These are phyloP conservation scores for Simalia tracyae DNA, from an alignment of 2,797 vertebrate species.

Conservation along the genomic window DNA sequence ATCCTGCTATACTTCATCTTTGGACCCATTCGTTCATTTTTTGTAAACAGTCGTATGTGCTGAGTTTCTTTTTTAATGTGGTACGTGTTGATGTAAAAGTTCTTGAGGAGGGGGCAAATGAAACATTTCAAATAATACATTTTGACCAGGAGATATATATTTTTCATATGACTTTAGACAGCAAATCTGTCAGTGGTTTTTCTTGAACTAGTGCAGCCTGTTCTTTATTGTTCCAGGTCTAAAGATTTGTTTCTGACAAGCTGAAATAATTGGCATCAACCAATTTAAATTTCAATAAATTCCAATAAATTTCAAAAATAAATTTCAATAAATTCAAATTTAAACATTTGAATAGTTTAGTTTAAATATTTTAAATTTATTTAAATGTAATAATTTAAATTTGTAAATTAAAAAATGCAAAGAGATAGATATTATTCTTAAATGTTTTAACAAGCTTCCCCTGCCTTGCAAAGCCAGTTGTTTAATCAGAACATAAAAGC, in stretches of 20 bases:
- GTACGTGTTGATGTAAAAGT: background rate
- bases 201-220: slow-evolving; percentile 38
- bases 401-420: background rate
- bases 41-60: background rate
- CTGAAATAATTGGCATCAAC: slow-evolving; percentile 28
- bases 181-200: slow-evolving; percentile 7
- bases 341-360: background rate
- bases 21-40: background rate
- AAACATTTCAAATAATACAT: background rate
- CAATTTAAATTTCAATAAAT: no score
- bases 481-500: slow-evolving; percentile 62
- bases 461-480: slow-evolving; percentile 76
- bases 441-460: background rate
- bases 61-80: background rate
- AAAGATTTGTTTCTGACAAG: slow-evolving; percentile 39
- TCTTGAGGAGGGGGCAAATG: background rate
- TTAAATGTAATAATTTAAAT: background rate
- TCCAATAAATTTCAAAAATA: no score
- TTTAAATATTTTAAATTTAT: background rate
- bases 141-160: background rate
- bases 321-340: no score
- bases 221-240: slow-evolving; percentile 30
- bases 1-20: background rate
- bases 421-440: background rate
- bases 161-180: background rate